Conservation (phyloP, 2,113 vertebrate species). For the Maccullochella peelii region DNA sequence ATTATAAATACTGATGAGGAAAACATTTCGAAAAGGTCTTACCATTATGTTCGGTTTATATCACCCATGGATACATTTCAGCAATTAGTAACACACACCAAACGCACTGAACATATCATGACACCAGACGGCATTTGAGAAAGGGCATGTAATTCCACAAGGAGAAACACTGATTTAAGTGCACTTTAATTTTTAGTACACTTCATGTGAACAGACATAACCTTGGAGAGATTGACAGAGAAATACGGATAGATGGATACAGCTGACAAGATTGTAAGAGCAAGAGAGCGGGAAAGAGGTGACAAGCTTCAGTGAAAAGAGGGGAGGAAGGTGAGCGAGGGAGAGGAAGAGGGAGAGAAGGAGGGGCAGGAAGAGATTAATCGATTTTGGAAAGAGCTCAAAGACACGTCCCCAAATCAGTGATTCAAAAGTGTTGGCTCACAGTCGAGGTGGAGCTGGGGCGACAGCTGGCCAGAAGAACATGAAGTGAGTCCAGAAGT, state of each 20-base stretch:
- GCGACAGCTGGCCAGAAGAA: constrained; percentile 42
- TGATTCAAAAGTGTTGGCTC: constrained; percentile 52
- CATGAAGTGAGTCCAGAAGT: constrained; percentile 27
- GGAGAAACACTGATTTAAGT: constrained; percentile 47
- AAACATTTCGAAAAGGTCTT: constrained; percentile 65
- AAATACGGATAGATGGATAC: background rate
- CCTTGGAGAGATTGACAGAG: constrained; percentile 29
- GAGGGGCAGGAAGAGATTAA: constrained; percentile 30
- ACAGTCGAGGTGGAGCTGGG: constrained; percentile 29
- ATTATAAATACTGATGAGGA: constrained; percentile 50
- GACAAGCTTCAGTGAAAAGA: constrained; percentile 21
- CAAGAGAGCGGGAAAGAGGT: background rate
- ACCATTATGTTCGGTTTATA: constrained; percentile 23
- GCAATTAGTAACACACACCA: constrained; percentile 21
- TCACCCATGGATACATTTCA: background rate
- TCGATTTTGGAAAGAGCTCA: constrained; percentile 60
- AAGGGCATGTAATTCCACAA: constrained; percentile 59
- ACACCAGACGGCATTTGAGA: constrained; percentile 46
- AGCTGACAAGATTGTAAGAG: constrained; percentile 13
- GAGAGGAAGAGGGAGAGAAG: background rate
- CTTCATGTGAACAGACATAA: constrained; percentile 52
- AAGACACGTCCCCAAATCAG: constrained; percentile 36
- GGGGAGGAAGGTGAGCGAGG: constrained; percentile 21
- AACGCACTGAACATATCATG: constrained; percentile 24
- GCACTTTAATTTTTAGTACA: constrained; percentile 61